Base-by-base conservation (phyloP, 2,888 invertebrate species). In the Ptycholaimellus sp. region DNA sequence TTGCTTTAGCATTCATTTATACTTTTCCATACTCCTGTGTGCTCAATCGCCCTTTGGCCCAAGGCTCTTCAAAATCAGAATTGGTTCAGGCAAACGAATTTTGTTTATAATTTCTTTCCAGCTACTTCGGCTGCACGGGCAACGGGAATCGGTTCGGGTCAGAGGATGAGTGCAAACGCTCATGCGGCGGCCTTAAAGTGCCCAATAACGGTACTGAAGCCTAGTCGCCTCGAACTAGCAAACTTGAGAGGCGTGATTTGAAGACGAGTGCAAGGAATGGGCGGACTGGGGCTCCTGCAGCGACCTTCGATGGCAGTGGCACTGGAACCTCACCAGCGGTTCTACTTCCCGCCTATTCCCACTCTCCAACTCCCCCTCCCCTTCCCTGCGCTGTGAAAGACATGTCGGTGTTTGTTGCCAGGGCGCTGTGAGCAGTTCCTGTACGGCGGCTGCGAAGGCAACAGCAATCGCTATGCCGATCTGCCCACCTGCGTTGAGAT, bases 211-310 rank as follows among this genome's bases (percentile, higher is more conserved):
- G 11, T 23, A 18, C 30, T 30, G 3, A 31, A 9, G 7, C 7
- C 7, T 31, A 7, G 7, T 31, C 7, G 13, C 13, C 13, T 35
- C 11, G 9, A 16, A 11, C 14, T 6, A 16, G 18, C 7, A 25
- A 16, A 11, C 31, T 41, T 38, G 29, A 44, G 43, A 18, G 14
- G 16, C 36, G n/a, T 13, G 28, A 27, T n/a, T 27, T 27, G 13
- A 27, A 48, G 47, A 41, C 6, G 34, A 41, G 9, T 54, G 54
- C 35, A 47, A 51, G 4, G 41, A 44, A 31, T 45, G 43, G 31
- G 51, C 54, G 2, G 53, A 54, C 39, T 48, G 47, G 47, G 54
- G 54, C 2, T 29, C 43, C 11, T 54, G 54, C 36, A 53, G 49
- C 38, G 47, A 45, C 19, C 43, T 53, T 6, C 45, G 49, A 3